Conservation (phyloP, 1,140 invertebrate genomes). For the Phymorhynchus buccinoides region DNA sequence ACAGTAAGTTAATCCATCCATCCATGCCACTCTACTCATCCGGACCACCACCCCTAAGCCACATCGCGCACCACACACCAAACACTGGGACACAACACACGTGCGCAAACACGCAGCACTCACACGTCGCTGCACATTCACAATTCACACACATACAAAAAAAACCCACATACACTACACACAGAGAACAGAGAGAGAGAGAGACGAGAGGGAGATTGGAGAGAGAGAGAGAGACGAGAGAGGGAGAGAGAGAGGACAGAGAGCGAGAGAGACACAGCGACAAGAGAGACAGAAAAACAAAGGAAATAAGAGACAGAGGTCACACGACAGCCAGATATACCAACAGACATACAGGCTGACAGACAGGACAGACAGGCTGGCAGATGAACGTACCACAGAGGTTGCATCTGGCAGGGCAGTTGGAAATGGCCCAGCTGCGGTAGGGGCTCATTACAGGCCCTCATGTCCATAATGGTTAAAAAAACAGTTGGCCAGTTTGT, state of each 20-base stretch:
- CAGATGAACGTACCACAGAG: slow-evolving; percentile 43
- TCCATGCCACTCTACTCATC: no score
- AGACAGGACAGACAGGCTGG: no score
- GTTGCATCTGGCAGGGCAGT: slow-evolving; percentile 48
- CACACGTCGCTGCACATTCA: no score
- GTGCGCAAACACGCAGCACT: no score
- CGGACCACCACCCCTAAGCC: no score
- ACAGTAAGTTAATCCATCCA: no score
- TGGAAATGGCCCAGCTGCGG: slow-evolving; percentile 43
- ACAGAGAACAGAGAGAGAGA: background rate
- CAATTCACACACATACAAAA: no score
- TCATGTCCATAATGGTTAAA: slow-evolving; percentile 43
- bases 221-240: background rate
- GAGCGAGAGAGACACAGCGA: background rate
- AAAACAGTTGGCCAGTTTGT: slow-evolving; percentile 57
- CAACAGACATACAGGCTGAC: background rate
- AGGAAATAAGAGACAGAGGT: background rate
- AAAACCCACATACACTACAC: no score
- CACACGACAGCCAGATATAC: background rate
- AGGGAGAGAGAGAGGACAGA: slow-evolving; percentile 9
- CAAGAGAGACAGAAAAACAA: background rate
- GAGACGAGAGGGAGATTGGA: background rate
- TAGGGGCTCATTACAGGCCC: slow-evolving; percentile 46
- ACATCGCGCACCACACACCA: no score
- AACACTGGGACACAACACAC: no score